These are phyloP conservation scores for Napeogenes sylphis DNA, from an alignment of 2,888 invertebrate genomes.

Conservation along the genomic window DNA sequence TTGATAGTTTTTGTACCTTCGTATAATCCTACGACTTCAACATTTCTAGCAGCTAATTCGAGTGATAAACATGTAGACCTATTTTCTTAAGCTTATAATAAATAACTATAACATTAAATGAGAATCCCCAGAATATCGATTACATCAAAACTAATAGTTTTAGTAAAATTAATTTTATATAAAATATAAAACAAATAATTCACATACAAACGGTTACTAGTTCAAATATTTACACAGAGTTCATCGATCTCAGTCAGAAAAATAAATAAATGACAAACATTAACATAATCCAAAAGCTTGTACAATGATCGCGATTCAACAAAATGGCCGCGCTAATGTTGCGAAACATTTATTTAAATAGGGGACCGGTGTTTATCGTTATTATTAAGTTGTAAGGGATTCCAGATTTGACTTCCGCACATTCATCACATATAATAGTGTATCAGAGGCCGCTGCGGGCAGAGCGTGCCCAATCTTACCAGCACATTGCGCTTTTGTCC, in stretches of 20 bases:
- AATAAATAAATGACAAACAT: constrained; percentile 64
- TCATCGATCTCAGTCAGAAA: constrained; percentile 59
- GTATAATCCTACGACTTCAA: too few relatives aligned
- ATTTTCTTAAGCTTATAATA: too few relatives aligned
- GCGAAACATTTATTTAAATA: constrained; percentile 66
- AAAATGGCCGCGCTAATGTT: constrained; percentile 66
- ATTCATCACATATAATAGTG: constrained; percentile 60
- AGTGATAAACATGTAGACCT: too few relatives aligned
- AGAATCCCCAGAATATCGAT: too few relatives aligned
- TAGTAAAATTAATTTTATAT: constrained; percentile 8
- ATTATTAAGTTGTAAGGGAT: constrained; percentile 72
- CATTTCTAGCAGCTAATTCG: too few relatives aligned
- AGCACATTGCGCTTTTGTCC: constrained; percentile 46
- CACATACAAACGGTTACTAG: constrained; percentile 3
- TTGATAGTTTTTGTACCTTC: too few relatives aligned
- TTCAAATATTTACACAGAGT: constrained; percentile 36
- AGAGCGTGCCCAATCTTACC: constrained; percentile 66
- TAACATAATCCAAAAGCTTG: constrained; percentile 54
- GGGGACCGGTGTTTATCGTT: constrained; percentile 69
- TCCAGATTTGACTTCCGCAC: constrained; percentile 67
- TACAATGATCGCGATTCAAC: constrained; percentile 57
- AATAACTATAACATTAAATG: too few relatives aligned
- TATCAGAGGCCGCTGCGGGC: constrained; percentile 39
- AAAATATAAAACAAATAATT: constrained; percentile 13
- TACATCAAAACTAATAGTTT: too few relatives aligned